Percentiles rank a stretch among this genome's conserved stretches.
Conservation (phyloP, 2,113 vertebrate genomes). For the Corythoichthys intestinalis region DNA sequence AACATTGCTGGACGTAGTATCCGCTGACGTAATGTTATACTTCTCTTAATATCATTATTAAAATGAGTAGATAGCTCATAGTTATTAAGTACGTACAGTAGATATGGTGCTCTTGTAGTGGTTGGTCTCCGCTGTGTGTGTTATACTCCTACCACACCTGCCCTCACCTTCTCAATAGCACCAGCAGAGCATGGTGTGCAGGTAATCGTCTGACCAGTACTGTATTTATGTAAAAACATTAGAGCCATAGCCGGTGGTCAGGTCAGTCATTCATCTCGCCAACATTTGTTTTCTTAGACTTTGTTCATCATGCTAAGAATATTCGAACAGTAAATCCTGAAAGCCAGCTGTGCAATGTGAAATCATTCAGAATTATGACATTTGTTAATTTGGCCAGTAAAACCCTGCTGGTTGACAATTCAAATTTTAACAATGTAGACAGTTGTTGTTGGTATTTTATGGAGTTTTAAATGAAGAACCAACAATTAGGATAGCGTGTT, state of each 20-base stretch:
- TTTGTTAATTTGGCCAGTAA: not conserved
- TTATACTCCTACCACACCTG: conserved; percentile 60
- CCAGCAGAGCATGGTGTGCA: conserved; percentile 69
- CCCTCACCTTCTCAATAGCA: conserved; percentile 65
- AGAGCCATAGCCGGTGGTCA: conserved; percentile 37
- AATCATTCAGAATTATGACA: not conserved
- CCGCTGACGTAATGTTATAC: conserved; percentile 40
- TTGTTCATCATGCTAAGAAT: conserved; percentile 1
- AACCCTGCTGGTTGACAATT: not conserved
- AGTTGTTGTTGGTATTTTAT: not conserved
- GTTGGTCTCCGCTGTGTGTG: conserved; percentile 35
- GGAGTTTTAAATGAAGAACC: not conserved
- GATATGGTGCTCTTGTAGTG: conserved; percentile 83
- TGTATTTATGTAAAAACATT: conserved; percentile 61
- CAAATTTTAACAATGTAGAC: too few species aligned
- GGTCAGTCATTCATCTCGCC: conserved; percentile 6
- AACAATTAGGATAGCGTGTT: not conserved
- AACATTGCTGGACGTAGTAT: conserved; percentile 77
- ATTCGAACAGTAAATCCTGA: not conserved
- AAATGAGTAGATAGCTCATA: conserved; percentile 78
- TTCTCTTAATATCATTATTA: conserved; percentile 66
- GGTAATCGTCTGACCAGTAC: conserved; percentile 78
- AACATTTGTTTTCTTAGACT: conserved; percentile 9
- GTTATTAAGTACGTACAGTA: conserved; percentile 77
- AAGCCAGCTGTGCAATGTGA: not conserved